Percentiles rank a stretch among this genome's conserved stretches.
Evolutionary conservation across 2,888 invertebrate species (phyloP).

Genomic region (Coelopa pilipes): DNA sequence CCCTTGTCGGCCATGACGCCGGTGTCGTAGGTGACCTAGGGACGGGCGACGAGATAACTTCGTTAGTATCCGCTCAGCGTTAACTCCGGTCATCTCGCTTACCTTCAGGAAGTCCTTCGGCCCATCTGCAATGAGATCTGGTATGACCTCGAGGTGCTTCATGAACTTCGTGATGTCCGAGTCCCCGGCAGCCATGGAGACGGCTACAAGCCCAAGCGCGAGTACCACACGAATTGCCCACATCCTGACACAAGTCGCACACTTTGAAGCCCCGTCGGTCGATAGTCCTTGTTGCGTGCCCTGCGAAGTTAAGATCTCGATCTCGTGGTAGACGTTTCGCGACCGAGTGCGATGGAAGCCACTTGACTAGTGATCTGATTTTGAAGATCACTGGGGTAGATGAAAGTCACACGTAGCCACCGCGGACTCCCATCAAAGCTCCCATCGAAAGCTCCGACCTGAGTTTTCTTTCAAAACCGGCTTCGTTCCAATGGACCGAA

Average conservation of each 20-base stretch:
- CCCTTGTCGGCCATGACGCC: slow-evolving; percentile 71
- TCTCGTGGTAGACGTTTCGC: slow-evolving; percentile 37
- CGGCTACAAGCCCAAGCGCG: slow-evolving; percentile 35
- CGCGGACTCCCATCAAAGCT: slow-evolving; percentile 31
- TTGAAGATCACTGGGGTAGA: slow-evolving; percentile 38
- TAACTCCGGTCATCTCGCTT: slow-evolving; percentile 24
- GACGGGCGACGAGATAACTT: neutral
- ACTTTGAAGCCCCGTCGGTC: neutral
- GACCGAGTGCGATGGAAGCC: slow-evolving; percentile 32
- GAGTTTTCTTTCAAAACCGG: slow-evolving; percentile 21
- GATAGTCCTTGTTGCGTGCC: slow-evolving; percentile 4
- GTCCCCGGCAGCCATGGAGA: slow-evolving; percentile 47
- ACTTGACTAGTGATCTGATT: slow-evolving; percentile 36
- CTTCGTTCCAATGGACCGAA: neutral
- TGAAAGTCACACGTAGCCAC: slow-evolving; percentile 28
- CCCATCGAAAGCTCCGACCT: slow-evolving; percentile 33
- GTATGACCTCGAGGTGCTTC: slow-evolving; percentile 60
- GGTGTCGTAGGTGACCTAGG: slow-evolving; percentile 55
- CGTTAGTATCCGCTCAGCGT: neutral
- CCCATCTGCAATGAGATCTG: slow-evolving; percentile 60
- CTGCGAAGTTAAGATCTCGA: slow-evolving; percentile 28
- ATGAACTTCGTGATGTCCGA: slow-evolving; percentile 60
- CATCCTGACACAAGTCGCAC: slow-evolving; percentile 34
- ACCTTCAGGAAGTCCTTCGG: slow-evolving; percentile 62
- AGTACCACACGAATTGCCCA: slow-evolving; percentile 41